A percentile compares a stretch with the other conserved stretches of the same genome.
Conservation (phyloP, 1,140 invertebrate species). For the Andrena cerasifolii region DNA sequence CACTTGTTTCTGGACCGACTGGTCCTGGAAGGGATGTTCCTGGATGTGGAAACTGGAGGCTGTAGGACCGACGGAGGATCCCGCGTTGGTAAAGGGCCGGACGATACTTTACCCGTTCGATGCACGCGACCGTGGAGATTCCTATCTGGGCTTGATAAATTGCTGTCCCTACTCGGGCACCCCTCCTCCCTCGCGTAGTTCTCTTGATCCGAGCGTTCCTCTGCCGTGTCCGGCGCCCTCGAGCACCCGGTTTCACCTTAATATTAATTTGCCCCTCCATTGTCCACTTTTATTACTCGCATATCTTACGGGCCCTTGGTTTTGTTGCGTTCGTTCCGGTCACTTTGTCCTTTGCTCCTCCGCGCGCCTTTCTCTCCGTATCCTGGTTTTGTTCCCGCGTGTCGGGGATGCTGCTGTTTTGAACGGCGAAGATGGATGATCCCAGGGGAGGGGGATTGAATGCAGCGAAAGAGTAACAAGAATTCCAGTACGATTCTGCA, state of each 20-base stretch:
- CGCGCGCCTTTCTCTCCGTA: background rate
- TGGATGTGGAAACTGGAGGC: background rate
- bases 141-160: conserved; percentile 81
- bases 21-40: background rate
- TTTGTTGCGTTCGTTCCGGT: conserved; percentile 44
- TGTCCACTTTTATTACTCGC: conserved; percentile 80
- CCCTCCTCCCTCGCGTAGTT: conserved; percentile 47
- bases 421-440: background rate
- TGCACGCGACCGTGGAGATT: conserved; percentile 80
- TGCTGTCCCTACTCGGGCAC: conserved; percentile 77
- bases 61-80: background rate
- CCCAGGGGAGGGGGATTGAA: background rate
- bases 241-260: conserved; percentile 67
- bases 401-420: background rate
- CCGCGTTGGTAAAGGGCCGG: conserved; percentile 33
- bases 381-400: background rate
- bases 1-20: background rate
- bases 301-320: conserved; percentile 77
- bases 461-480: background rate
- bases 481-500: background rate
- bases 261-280: conserved; percentile 81
- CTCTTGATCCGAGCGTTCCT: conserved; percentile 35
- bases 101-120: conserved; percentile 75
- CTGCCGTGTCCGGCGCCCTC: conserved; percentile 51
- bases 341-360: background rate